A percentile compares a stretch with the other conserved stretches of the same genome.
phyloP scores from a whole-genome alignment of 2,797 vertebrate genomes.

The Peromyscus nudipes region DNA sequence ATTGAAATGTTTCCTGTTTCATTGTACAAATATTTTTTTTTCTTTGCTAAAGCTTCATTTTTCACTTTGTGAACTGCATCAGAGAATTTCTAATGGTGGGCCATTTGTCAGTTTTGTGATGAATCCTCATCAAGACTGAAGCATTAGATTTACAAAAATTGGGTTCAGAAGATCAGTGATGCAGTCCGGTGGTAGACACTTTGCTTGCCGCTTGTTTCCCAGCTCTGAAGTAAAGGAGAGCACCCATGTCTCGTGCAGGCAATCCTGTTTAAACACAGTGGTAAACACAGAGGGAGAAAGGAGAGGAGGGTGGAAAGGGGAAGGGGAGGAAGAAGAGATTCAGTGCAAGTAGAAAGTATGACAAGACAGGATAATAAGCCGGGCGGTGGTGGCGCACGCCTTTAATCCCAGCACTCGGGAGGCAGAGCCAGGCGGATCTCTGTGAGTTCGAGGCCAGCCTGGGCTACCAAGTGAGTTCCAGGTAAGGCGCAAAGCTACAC shows the following conservation, averaged over 20 bases:
- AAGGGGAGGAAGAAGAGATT: not conserved
- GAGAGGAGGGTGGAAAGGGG: not conserved
- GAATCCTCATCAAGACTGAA: not conserved
- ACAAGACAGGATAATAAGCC: not conserved
- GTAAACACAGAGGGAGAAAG: not conserved
- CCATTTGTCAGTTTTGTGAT: not conserved
- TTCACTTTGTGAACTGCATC: not conserved
- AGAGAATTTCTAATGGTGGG: not conserved
- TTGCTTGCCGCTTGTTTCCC: not conserved
- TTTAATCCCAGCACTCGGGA: no score
- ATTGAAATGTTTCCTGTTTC: not conserved
- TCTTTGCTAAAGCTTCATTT: slow-evolving; percentile 5
- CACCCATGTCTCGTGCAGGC: no score
- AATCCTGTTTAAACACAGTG: not conserved
- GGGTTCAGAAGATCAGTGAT: not conserved
- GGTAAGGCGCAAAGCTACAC: no score
- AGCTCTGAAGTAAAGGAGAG: not conserved
- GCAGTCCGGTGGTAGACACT: not conserved
- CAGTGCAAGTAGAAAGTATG: not conserved
- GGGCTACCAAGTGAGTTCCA: no score
- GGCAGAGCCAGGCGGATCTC: no score
- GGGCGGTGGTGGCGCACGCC: no score
- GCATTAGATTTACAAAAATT: not conserved
- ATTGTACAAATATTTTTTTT: not conserved
- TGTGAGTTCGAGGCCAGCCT: no score